Percentiles rank a stretch among this genome's conserved stretches.
These are phyloP conservation scores for Melangyna quadrimaculata DNA, from an alignment of 2,888 invertebrate species.

Conservation along the genomic window DNA sequence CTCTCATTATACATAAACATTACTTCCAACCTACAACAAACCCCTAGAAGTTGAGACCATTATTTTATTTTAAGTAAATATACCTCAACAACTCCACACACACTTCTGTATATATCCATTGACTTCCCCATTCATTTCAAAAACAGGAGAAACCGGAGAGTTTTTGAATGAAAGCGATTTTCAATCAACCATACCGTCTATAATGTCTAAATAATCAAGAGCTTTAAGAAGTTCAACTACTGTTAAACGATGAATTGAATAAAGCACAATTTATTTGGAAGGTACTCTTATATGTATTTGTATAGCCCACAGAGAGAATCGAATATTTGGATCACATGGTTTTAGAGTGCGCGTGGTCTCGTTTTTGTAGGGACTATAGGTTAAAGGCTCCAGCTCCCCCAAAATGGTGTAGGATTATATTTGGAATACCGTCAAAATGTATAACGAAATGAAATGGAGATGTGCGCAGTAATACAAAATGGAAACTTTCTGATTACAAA, in stretches of 20 bases:
- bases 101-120: not conserved
- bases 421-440: not conserved
- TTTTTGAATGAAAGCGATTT: constrained; percentile 66
- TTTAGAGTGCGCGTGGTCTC: constrained; percentile 51
- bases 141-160: not conserved
- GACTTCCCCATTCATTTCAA: not conserved
- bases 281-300: too few relatives aligned
- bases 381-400: not conserved
- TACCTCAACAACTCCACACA: not conserved
- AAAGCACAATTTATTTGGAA: constrained; percentile 44
- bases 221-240: constrained; percentile 59
- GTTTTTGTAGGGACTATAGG: constrained; percentile 6
- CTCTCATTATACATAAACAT: not conserved
- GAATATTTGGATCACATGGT: constrained; percentile 55
- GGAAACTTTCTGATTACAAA: constrained; percentile 24
- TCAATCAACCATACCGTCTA: constrained; percentile 37
- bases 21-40: not conserved
- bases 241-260: constrained; percentile 56
- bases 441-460: not conserved
- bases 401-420: not conserved
- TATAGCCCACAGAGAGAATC: constrained; percentile 5
- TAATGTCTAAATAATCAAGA: constrained; percentile 54
- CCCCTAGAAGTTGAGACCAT: not conserved
- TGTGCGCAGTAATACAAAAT: constrained; percentile 53
- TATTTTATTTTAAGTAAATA: not conserved